Evolutionary conservation across 92 coral and sea anemone genomes (phyloP), one percentile per base, ranked within the genome.

Genomic region (Actinernus sp.): DNA sequence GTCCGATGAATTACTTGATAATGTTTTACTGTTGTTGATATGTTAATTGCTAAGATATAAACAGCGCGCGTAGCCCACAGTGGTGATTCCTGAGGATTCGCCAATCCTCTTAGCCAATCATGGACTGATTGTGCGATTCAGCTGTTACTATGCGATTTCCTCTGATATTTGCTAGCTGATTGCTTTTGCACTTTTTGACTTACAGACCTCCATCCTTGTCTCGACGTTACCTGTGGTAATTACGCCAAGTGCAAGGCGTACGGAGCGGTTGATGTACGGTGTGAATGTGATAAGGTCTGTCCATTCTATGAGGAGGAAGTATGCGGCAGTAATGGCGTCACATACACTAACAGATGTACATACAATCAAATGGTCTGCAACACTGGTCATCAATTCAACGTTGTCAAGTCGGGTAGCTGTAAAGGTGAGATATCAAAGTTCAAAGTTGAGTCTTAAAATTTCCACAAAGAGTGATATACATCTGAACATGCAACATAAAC

Each of bases 121-220:
- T n/a, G n/a, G n/a, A n/a, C n/a, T n/a, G n/a, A n/a, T n/a, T n/a
- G n/a, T n/a, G n/a, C n/a, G n/a, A n/a, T n/a, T n/a, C n/a, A n/a
- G n/a, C n/a, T n/a, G n/a, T n/a, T n/a, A n/a, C n/a, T n/a, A n/a
- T n/a, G n/a, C n/a, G n/a, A n/a, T n/a, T n/a, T n/a, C n/a, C n/a
- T n/a, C n/a, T n/a, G n/a, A n/a, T n/a, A n/a, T n/a, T n/a, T n/a
- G n/a, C n/a, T n/a, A n/a, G 7, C 33, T 49, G 9, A 16, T 13
- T 11, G 2, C 19, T 2, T 26, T 27, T 10, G 8, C 26, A 1
- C 27, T 2, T 40, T 47, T 63, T 55, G n/a, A 19, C 29, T 40
- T 22, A 2, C 76, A 89, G 96, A 70, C 46, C 75, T 84, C 16
- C 68, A 89, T 49, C 96, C 96, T 0, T 89, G 96, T 63, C 72